Conservation (phyloP, 2,797 vertebrate genomes). For the Balearica regulorum region DNA sequence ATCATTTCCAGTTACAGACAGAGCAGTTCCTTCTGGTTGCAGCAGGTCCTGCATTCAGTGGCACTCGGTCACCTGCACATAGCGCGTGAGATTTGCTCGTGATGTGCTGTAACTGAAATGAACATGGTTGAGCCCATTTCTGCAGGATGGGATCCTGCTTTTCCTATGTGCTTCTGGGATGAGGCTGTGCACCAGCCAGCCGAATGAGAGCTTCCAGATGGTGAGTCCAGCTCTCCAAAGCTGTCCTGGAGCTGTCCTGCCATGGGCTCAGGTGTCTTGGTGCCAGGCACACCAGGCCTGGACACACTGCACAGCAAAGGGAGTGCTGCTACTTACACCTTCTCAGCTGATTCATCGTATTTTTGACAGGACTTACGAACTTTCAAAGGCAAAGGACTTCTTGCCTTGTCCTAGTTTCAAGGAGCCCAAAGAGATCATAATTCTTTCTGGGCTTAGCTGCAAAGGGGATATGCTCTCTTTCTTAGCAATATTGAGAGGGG, state of each 20-base stretch:
- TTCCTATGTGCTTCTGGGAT: neutral
- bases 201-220: neutral
- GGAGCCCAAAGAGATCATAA: neutral
- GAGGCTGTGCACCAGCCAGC: neutral
- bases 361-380: neutral
- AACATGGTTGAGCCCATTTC: neutral
- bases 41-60: neutral
- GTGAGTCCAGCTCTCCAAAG: neutral
- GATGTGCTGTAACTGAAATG: neutral
- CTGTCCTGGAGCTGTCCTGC: neutral
- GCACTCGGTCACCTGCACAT: neutral
- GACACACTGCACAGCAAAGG: too few relatives aligned
- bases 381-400: neutral
- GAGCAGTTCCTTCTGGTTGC: neutral
- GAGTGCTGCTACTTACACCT: accelerated
- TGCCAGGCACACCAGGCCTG: neutral
- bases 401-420: neutral
- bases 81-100: accelerated
- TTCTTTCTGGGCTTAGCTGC: neutral
- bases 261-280: accelerated
- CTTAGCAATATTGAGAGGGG: neutral
- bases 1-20: neutral
- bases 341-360: neutral
- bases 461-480: neutral
- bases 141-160: neutral